A percentile compares a stretch with the other conserved stretches of the same genome.
Evolutionary conservation across 2,113 vertebrate genomes (phyloP).

Genomic region (Balaenoptera acutorostrata): DNA sequence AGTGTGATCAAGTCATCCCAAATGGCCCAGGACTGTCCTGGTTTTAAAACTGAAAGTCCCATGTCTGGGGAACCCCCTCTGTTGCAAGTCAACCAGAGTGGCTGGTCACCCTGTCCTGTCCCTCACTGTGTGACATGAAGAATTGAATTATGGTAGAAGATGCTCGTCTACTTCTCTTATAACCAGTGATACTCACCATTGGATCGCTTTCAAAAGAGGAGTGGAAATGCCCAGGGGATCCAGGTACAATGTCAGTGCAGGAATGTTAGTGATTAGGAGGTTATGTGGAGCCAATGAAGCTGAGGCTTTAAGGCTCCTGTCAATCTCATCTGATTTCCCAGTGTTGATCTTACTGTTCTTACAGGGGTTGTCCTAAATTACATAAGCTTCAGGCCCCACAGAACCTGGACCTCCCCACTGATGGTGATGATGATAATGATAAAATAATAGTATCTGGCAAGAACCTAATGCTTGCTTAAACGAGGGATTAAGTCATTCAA

Average conservation of each 20-base stretch:
- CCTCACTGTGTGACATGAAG: not conserved
- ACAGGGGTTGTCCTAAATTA: not conserved
- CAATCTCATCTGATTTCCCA: too few species aligned
- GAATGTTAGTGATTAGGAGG: rapidly evolving
- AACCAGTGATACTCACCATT: not conserved
- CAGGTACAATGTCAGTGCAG: rapidly evolving
- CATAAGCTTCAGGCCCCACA: not conserved
- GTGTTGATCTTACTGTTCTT: not conserved
- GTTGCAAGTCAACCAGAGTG: too few species aligned
- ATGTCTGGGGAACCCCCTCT: not conserved
- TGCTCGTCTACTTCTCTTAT: not conserved
- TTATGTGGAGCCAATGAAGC: rapidly evolving
- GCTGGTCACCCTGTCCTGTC: not conserved
- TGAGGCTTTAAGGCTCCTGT: not conserved
- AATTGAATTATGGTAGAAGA: not conserved
- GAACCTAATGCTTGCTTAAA: too few species aligned
- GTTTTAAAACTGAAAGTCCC: not conserved
- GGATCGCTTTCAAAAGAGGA: not conserved
- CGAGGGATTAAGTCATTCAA: not conserved
- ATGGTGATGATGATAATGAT: not conserved
- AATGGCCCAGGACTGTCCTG: rapidly evolving
- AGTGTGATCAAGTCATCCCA: not conserved
- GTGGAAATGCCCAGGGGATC: not conserved
- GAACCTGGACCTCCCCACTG: not conserved
- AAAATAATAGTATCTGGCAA: not conserved